phyloP scores from a whole-genome alignment of 2,888 invertebrate species.

The Trachelus troglodyta region DNA sequence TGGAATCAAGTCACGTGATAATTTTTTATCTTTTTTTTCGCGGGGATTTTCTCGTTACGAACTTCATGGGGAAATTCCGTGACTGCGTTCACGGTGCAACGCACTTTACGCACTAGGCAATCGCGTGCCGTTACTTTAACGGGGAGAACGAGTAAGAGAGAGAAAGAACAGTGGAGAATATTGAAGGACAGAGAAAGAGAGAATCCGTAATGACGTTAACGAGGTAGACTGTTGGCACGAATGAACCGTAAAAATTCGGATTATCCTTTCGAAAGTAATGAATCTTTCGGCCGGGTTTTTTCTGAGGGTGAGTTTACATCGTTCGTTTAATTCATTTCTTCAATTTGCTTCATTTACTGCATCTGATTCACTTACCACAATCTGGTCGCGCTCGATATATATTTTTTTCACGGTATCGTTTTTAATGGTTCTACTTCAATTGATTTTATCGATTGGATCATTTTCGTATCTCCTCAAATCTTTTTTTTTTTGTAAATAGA shows the following conservation, averaged over 20 bases:
- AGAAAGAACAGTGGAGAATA: not conserved
- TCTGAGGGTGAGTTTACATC: not conserved
- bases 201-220: constrained; percentile 34
- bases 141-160: not conserved
- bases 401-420: not conserved
- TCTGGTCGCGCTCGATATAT: not conserved
- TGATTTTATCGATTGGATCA: not conserved
- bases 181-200: not conserved
- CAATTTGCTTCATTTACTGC: not conserved
- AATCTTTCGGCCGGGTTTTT: not conserved
- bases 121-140: not conserved
- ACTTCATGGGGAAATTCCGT: not conserved
- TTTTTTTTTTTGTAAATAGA: not conserved
- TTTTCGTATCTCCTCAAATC: not conserved
- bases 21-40: no score
- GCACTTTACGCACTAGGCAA: not conserved
- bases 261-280: constrained; percentile 25
- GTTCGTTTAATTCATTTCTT: not conserved
- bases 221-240: constrained; percentile 33
- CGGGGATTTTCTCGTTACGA: not conserved
- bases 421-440: not conserved
- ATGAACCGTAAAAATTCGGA: constrained; percentile 33
- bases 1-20: no score
- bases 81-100: not conserved
- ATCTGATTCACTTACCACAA: not conserved